These are phyloP conservation scores for Dryococelus australis DNA, from an alignment of 2,888 invertebrate genomes.

Conservation along the genomic window DNA sequence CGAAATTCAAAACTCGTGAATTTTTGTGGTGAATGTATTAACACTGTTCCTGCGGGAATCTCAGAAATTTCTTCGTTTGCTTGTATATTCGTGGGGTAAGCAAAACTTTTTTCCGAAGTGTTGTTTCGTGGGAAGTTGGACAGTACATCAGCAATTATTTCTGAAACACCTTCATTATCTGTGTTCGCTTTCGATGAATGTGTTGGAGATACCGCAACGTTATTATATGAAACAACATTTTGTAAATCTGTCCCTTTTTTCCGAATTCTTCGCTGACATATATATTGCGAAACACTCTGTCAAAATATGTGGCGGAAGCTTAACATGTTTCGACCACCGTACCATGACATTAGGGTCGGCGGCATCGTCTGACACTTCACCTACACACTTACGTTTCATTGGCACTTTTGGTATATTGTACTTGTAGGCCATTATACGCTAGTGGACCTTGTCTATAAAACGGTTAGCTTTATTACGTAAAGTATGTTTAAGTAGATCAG, in stretches of 20 bases:
- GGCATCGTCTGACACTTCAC: background rate
- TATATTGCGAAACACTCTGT: background rate
- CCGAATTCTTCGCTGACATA: background rate
- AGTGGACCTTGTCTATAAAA: background rate
- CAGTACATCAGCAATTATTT: background rate
- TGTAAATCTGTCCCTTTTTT: background rate
- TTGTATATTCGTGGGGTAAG: background rate
- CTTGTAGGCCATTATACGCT: background rate
- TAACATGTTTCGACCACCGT: background rate
- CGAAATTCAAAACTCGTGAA: too few relatives aligned
- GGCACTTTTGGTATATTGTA: background rate
- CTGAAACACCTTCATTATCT: background rate
- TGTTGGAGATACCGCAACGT: background rate
- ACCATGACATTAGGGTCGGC: background rate
- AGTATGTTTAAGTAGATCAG: too few relatives aligned
- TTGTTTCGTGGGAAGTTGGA: too few relatives aligned
- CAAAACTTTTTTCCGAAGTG: background rate
- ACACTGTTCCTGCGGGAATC: too few relatives aligned
- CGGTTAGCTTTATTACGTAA: too few relatives aligned
- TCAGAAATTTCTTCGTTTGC: background rate
- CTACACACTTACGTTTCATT: background rate
- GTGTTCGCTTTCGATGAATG: background rate
- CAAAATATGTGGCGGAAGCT: background rate
- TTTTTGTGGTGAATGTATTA: too few relatives aligned
- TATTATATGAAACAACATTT: background rate